These are phyloP conservation scores for Cnemophilus loriae DNA, from an alignment of 2,113 vertebrate genomes.

Conservation along the genomic window DNA sequence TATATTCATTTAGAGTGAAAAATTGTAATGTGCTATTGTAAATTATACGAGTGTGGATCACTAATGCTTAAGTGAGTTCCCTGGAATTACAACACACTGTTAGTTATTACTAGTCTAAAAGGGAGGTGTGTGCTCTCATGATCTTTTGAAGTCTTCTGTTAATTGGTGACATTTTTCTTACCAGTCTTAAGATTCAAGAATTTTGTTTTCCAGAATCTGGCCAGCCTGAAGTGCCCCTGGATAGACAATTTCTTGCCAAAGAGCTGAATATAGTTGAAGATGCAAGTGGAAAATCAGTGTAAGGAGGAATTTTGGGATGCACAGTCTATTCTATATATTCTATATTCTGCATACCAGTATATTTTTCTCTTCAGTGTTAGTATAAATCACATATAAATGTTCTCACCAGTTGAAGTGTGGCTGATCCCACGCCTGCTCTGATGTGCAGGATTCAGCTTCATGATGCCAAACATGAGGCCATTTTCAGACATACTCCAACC, in stretches of 20 bases:
- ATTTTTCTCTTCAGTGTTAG: not conserved
- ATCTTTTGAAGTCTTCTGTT: not conserved
- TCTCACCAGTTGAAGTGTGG: not conserved
- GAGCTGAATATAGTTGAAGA: conserved; percentile 89
- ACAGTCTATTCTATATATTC: not conserved
- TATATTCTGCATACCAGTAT: not conserved
- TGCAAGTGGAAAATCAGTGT: conserved; percentile 81
- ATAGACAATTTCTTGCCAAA: conserved; percentile 86
- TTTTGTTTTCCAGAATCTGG: conserved; percentile 82
- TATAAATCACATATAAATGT: not conserved
- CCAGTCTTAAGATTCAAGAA: not conserved
- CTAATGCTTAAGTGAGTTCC: not conserved
- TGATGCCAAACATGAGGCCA: rapidly evolving
- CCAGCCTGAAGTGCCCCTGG: conserved; percentile 85
- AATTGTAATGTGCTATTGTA: not conserved
- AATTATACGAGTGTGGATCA: not conserved
- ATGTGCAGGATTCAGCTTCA: not conserved
- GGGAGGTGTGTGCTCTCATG: not conserved
- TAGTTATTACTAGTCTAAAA: not conserved
- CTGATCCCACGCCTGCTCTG: not conserved
- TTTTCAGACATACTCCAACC: not conserved
- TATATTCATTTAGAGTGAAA: not conserved
- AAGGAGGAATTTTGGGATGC: conserved; percentile 57
- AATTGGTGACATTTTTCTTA: not conserved
- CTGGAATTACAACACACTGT: not conserved